Evolutionary conservation across 2,888 invertebrate species (phyloP), one percentile per base, ranked within the genome.

Genomic region (Seira ritae): DNA sequence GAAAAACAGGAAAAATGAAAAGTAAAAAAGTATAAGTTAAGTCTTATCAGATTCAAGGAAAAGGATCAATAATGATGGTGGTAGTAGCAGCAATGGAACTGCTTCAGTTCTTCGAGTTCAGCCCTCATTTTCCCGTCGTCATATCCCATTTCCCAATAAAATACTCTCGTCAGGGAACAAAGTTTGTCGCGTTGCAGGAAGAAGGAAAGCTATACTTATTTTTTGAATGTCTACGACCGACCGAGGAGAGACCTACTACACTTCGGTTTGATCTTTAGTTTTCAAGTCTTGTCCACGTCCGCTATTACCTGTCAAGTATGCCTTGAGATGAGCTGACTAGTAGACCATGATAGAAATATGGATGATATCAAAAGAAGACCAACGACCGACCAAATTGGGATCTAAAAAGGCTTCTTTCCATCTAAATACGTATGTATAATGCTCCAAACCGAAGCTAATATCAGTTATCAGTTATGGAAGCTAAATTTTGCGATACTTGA

Each of bases 1-100:
- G 17, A 66, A 12, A 15, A 23, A 66, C 4, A 22, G 66, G 20
- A 42, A 70, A 70, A 46, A 70, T 42, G 70, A 2, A 70, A 31
- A 42, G 46, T n/a, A 22, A 42, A 19, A n/a, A 50, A 6, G 37
- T 50, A 12, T 50, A 17, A 20, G 12, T 42, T 50, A 20, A 70
- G 46, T 50, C 12, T 22, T 46, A 15, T 15, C 46, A 12, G 10
- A 23, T 50, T 37, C 19, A 68, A 24, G 68, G 55, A 17, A 55
- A 55, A 55, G 55, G 55, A 55, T 55, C 55, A 55, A 55, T 55
- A 55, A 12, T 42, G 42, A 12, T 12, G 42, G n/a, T n/a, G n/a
- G 31, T 31, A 31, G 31, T 31, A 8, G 31, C 31, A 31, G 55
- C 55, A 55, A 15, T 8, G 17, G 55, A 55, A 55, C 55, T 3